Evolutionary conservation across 1,140 invertebrate genomes (phyloP).

Genomic region (Artemia franciscana): DNA sequence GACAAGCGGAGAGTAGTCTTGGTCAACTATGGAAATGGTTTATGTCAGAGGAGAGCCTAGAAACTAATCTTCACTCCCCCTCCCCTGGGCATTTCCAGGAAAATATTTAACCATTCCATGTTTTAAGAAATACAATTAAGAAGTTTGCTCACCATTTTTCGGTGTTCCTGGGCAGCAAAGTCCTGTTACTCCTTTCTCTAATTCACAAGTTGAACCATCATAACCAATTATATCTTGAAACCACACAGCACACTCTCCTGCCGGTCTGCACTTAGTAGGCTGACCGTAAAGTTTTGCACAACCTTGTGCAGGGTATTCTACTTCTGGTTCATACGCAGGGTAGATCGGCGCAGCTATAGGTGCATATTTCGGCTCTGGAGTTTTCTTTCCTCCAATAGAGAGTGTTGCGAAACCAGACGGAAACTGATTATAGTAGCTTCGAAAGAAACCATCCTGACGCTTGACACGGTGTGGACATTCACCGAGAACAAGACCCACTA

Average conservation of each 20-base stretch:
- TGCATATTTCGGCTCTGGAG: not conserved
- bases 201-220: slow-evolving; percentile 1
- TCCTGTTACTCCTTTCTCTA: slow-evolving; percentile 6
- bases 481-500: not conserved
- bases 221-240: slow-evolving; percentile 1
- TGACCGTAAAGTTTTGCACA: slow-evolving; percentile 6
- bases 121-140: too few species aligned
- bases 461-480: not conserved
- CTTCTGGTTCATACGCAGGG: not conserved
- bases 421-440: not conserved
- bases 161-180: slow-evolving; percentile 6
- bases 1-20: too few species aligned
- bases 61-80: too few species aligned
- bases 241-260: slow-evolving; percentile 7
- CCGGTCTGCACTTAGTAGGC: slow-evolving; percentile 5
- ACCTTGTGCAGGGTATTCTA: not conserved
- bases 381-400: not conserved
- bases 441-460: not conserved
- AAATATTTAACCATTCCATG: too few species aligned
- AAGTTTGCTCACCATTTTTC: slow-evolving; percentile 9
- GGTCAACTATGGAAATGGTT: too few species aligned
- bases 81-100: too few species aligned
- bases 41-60: too few species aligned
- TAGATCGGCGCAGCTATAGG: not conserved
- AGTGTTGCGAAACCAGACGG: not conserved